A percentile compares a stretch with the other conserved stretches of the same genome.
Evolutionary conservation across 2,888 invertebrate genomes (phyloP).

Genomic region (Leptopilina syphax): DNA sequence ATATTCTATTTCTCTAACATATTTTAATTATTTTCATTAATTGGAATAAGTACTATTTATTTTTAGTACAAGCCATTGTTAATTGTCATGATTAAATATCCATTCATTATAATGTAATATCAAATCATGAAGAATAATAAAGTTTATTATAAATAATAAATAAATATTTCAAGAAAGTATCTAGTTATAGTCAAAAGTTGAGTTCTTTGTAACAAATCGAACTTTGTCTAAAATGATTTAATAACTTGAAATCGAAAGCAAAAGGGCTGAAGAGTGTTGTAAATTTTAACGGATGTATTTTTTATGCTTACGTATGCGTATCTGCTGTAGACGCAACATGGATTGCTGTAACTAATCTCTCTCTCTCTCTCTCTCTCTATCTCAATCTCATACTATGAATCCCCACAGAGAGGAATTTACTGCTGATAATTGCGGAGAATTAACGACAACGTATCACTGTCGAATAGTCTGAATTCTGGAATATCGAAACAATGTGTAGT

Average conservation of each 20-base stretch:
- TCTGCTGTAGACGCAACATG: conserved; percentile 15
- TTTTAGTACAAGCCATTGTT: too few species aligned
- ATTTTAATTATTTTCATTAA: conserved; percentile 53
- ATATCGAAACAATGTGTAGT: conserved; percentile 34
- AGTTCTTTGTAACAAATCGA: too few species aligned
- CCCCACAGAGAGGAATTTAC: conserved; percentile 36
- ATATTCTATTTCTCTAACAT: conserved; percentile 39
- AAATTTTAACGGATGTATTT: conserved; percentile 1
- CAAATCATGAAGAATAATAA: background rate
- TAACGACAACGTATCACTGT: conserved; percentile 38
- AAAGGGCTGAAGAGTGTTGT: background rate
- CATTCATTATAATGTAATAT: too few species aligned
- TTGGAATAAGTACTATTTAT: background rate
- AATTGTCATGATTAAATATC: too few species aligned
- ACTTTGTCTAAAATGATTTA: background rate
- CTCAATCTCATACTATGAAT: conserved; percentile 36
- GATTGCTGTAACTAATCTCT: conserved; percentile 31
- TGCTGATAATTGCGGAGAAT: conserved; percentile 38
- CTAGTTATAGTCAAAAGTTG: too few species aligned
- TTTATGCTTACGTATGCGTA: background rate
- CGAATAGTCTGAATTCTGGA: conserved; percentile 36
- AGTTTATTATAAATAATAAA: too few species aligned
- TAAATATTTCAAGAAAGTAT: too few species aligned
- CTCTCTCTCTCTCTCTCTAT: conserved; percentile 16
- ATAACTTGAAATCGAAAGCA: background rate